Percentiles rank a stretch among this genome's conserved stretches.
Evolutionary conservation across 2,888 invertebrate species (phyloP).

Genomic region (Patella depressa): DNA sequence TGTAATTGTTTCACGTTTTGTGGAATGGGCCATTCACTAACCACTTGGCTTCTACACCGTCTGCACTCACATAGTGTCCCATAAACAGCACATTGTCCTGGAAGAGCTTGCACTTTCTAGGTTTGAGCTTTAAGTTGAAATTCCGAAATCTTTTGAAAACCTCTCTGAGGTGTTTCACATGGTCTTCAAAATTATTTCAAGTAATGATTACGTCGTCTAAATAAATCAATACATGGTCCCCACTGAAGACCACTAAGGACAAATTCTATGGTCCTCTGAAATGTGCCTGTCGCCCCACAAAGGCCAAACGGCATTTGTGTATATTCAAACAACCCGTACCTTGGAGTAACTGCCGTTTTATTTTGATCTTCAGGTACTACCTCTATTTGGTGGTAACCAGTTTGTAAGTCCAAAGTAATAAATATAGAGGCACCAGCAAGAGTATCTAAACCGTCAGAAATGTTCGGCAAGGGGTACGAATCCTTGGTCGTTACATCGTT

Average conservation of each 20-base stretch:
- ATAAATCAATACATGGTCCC: conserved; percentile 33
- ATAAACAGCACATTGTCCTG: conserved; percentile 32
- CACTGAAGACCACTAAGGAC: conserved; percentile 36
- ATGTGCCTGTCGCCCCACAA: conserved; percentile 43
- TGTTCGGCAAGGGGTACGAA: conserved; percentile 26
- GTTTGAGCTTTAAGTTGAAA: conserved; percentile 33
- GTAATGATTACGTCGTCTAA: conserved; percentile 38
- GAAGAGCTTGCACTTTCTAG: conserved; percentile 38
- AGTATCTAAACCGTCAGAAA: conserved; percentile 25
- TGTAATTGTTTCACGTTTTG: background rate
- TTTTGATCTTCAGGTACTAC: conserved; percentile 22
- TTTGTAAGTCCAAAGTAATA: conserved; percentile 24
- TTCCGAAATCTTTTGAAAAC: conserved; percentile 30
- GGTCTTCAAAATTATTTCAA: conserved; percentile 27
- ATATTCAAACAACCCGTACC: conserved; percentile 31
- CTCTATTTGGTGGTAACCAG: conserved; percentile 33
- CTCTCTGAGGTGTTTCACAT: conserved; percentile 26
- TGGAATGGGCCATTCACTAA: conserved; percentile 22
- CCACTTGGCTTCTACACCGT: conserved; percentile 20
- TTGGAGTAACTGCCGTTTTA: conserved; percentile 32
- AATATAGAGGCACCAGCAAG: conserved; percentile 15
- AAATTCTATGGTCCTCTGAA: conserved; percentile 34
- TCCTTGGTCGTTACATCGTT: conserved; percentile 28
- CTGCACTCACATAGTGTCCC: conserved; percentile 26
- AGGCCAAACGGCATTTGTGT: conserved; percentile 23